Base-by-base conservation (phyloP, 2,113 vertebrate genomes). In the Dinomys branickii region DNA sequence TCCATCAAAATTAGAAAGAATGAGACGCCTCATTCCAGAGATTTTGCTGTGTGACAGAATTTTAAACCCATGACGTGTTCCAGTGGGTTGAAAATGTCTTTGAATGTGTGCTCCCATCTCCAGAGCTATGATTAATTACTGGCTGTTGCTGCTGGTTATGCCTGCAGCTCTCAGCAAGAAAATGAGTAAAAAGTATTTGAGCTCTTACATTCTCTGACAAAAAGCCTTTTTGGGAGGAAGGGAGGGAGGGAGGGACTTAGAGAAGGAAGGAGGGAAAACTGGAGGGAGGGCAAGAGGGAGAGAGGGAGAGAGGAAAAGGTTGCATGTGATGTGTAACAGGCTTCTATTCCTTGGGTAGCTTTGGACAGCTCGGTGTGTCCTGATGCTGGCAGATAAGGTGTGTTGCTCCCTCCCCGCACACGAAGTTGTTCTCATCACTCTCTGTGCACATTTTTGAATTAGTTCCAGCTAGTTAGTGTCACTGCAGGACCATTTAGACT, bases 381-480 rank as follows among this genome's bases (percentile, higher is more conserved):
- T 59, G 14, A 94, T 8, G 87, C 85, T 97, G 91, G 93, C 97
- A 98, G 98, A 97, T 99, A 96, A 98, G 92, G 88, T 95, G 61
- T 30, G 2, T 35, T 13, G 61, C 28, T 54, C 77, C 71, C 91
- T 96, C 94, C 92, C 59, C 93, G 59, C 97, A 97, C 65, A 85
- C 56, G 16, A 92, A 85, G 96, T 97, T 97, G 96, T 88, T 94
- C 85, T 98, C 98, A 98, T 98, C 98, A 97, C 82, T 94, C 95
- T 96, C 97, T 77, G 47, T 44, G 97, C 81, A 93, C 97, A 98
- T 98, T 98, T 98, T 97, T 98, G 97, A 99, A 99, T 99, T 99
- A 98, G 98, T 99, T 99, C 98, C 98, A 99, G 97, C 97, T 98
- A 98, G 97, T 99, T 99, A 98, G 97, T 97, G 98, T 98, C 98